These are phyloP conservation scores for Drosophila mauritiana DNA, from an alignment of 1,140 invertebrate species.

Conservation along the genomic window DNA sequence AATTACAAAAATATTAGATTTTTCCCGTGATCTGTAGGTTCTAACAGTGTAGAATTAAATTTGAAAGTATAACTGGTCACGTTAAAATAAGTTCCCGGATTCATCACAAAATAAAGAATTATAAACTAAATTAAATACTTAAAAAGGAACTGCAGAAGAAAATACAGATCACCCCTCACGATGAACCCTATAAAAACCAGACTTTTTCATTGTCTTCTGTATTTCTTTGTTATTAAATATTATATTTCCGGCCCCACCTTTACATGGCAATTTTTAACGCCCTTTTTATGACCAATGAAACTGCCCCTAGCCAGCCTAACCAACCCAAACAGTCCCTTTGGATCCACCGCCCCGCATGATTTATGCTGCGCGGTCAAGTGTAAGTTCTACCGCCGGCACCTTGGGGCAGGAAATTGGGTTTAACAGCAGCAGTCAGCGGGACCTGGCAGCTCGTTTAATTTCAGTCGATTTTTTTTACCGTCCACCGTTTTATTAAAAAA, in stretches of 20 bases:
- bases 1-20: no score
- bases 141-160: slow-evolving; percentile 1
- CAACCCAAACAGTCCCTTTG: slow-evolving; percentile 1
- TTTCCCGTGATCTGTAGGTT: no score
- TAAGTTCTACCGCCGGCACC: slow-evolving; percentile 67
- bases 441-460: slow-evolving; percentile 76
- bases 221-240: slow-evolving; percentile 79
- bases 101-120: slow-evolving; percentile 6
- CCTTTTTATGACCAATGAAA: slow-evolving; percentile 64
- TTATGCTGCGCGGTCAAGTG: slow-evolving; percentile 80
- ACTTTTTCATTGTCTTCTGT: slow-evolving; percentile 59
- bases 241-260: slow-evolving; percentile 64
- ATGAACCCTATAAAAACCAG: slow-evolving; percentile 33
- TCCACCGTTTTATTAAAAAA: slow-evolving; percentile 66
- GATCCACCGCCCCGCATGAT: slow-evolving; percentile 45
- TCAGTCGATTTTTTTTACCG: slow-evolving; percentile 54
- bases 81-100: slow-evolving; percentile 1
- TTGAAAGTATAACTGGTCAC: not conserved
- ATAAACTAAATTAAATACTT: slow-evolving; percentile 38
- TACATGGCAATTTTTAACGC: slow-evolving; percentile 40
- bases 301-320: slow-evolving; percentile 23
- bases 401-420: slow-evolving; percentile 72
- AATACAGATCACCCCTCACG: not conserved
- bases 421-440: slow-evolving; percentile 58
- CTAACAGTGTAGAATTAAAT: no score